Conservation (phyloP, 1,140 invertebrate species). For the Drosophila bifasciata region DNA sequence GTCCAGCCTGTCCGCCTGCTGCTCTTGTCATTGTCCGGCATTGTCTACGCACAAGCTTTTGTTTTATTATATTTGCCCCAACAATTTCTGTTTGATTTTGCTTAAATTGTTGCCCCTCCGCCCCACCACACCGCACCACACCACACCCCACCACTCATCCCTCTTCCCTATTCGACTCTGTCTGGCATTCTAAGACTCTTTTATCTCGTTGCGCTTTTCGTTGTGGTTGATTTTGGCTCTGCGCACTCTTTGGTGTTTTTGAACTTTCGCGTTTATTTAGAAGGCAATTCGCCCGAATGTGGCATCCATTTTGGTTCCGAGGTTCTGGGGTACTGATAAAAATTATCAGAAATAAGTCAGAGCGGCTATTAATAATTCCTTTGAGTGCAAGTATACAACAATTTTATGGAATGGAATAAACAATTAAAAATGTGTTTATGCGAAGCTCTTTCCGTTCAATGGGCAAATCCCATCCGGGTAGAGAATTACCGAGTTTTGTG, state of each 20-base stretch:
- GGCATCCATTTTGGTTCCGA: slow-evolving; percentile 11
- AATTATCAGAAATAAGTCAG: slow-evolving; percentile 26
- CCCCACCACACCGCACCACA: no score
- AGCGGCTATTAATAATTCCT: slow-evolving; percentile 6
- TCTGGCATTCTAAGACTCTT: slow-evolving; percentile 47
- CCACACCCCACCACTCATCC: no score
- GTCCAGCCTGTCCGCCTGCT: slow-evolving; percentile 24
- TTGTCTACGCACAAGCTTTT: slow-evolving; percentile 47
- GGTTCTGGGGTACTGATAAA: slow-evolving; percentile 10
- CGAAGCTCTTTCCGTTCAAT: no score
- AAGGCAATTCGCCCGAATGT: slow-evolving; percentile 30
- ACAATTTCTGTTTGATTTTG: slow-evolving; percentile 66
- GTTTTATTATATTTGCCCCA: slow-evolving; percentile 47
- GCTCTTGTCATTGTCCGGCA: slow-evolving; percentile 51
- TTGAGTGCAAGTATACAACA: not conserved
- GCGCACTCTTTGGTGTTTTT: slow-evolving; percentile 49
- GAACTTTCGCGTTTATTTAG: slow-evolving; percentile 59
- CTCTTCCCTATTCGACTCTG: not conserved
- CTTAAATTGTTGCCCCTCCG: slow-evolving; percentile 55
- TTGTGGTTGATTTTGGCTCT: slow-evolving; percentile 7
- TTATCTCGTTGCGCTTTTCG: slow-evolving; percentile 35
- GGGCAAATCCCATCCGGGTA: no score
- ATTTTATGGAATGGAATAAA: not conserved
- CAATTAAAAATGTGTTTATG: not conserved
- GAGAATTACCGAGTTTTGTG: no score